Conservation (phyloP, 2,888 invertebrate species). For the Cheilosia vulpina region DNA sequence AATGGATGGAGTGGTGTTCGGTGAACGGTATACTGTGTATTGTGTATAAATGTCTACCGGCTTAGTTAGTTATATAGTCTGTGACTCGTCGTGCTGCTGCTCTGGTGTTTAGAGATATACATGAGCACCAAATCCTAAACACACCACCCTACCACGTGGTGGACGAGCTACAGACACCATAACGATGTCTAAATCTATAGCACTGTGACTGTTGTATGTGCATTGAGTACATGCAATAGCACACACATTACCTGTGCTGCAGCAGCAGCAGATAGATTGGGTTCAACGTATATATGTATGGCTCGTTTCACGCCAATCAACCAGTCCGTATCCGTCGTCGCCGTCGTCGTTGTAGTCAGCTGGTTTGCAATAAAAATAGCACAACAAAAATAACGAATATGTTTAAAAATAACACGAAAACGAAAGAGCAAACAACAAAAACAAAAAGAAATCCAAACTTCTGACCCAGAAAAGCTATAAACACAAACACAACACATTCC, state of each 20-base stretch:
- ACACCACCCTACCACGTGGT: constrained; percentile 17
- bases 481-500: constrained; percentile 43
- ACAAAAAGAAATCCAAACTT: constrained; percentile 42
- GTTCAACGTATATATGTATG: background rate
- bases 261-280: constrained; percentile 45
- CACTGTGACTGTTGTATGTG: background rate
- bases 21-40: no score
- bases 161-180: constrained; percentile 31
- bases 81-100: constrained; percentile 14
- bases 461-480: constrained; percentile 66
- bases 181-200: constrained; percentile 4
- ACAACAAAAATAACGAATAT: background rate
- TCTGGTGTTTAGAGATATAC: constrained; percentile 28
- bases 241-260: constrained; percentile 21
- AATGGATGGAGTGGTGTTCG: constrained; percentile 24
- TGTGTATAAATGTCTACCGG: constrained; percentile 16
- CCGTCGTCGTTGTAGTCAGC: constrained; percentile 39
- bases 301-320: constrained; percentile 56
- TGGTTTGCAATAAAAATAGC: constrained; percentile 55
- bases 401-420: constrained; percentile 31
- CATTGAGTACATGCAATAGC: constrained; percentile 30
- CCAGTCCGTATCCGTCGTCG: constrained; percentile 38
- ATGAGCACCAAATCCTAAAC: constrained; percentile 58
- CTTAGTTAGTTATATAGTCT: constrained; percentile 29
- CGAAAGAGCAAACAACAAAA: constrained; percentile 12